Conservation (phyloP, 2,113 vertebrate genomes). For the Meriones unguiculatus region DNA sequence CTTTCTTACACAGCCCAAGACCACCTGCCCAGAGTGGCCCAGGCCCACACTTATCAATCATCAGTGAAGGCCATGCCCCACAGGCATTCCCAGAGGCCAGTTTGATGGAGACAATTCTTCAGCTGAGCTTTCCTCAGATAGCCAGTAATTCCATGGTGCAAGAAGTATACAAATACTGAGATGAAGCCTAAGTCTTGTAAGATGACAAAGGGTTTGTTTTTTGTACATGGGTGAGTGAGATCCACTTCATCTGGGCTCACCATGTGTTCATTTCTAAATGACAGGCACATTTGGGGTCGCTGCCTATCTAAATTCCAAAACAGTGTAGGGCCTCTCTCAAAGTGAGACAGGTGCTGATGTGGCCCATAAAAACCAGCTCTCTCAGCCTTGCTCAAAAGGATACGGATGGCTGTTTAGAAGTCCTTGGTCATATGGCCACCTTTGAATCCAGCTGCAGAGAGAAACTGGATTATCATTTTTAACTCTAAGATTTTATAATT, state of each 20-base stretch:
- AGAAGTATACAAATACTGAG: not conserved
- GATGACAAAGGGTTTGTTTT: not conserved
- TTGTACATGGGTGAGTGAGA: not conserved
- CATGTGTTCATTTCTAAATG: slow-evolving; percentile 13
- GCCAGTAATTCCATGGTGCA: not conserved
- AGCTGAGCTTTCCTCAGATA: not conserved
- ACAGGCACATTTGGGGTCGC: not conserved
- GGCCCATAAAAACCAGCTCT: not conserved
- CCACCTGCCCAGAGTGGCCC: not conserved
- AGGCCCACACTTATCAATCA: not conserved
- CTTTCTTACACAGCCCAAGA: not conserved
- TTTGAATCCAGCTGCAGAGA: not conserved
- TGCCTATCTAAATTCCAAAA: not conserved
- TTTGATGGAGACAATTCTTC: not conserved
- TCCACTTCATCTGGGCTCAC: not conserved
- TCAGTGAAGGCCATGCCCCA: not conserved
- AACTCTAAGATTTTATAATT: not conserved
- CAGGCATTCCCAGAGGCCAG: not conserved
- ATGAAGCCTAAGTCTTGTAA: not conserved
- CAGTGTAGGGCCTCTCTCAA: not conserved
- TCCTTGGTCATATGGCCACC: not conserved
- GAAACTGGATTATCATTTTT: not conserved
- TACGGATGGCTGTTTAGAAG: not conserved
- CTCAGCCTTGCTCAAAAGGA: not conserved
- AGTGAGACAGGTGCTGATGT: not conserved